phyloP scores from a whole-genome alignment of 2,113 vertebrate species.

The Xerus inauris region DNA sequence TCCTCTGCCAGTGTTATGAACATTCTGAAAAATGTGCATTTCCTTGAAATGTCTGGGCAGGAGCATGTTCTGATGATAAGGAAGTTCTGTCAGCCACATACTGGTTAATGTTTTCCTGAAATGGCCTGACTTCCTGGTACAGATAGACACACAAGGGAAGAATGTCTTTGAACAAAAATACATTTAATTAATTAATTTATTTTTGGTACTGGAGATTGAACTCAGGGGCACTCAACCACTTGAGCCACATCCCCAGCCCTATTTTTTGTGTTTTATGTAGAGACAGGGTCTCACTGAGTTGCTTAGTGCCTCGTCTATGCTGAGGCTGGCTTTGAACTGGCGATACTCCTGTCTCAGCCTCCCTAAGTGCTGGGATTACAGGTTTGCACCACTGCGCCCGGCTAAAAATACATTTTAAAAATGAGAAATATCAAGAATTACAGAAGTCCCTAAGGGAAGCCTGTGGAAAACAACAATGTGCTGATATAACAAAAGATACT shows the following conservation, averaged over 20 bases:
- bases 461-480: not conserved
- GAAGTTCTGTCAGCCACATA: constrained; percentile 44
- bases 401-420: constrained; percentile 66
- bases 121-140: constrained; percentile 1
- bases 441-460: constrained; percentile 37
- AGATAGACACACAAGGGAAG: constrained; percentile 63
- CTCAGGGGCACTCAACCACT: too few relatives aligned
- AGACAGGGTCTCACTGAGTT: too few relatives aligned
- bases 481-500: not conserved
- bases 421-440: constrained; percentile 68
- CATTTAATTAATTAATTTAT: too few relatives aligned
- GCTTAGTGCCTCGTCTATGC: too few relatives aligned
- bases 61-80: constrained; percentile 62
- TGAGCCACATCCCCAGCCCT: too few relatives aligned
- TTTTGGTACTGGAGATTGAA: too few relatives aligned
- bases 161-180: constrained; percentile 57
- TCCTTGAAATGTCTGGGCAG: constrained; percentile 39
- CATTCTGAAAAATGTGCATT: constrained; percentile 32
- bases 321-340: too few relatives aligned
- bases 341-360: too few relatives aligned
- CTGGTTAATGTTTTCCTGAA: constrained; percentile 63
- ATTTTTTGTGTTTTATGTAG: too few relatives aligned
- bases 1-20: not conserved
- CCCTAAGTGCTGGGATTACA: too few relatives aligned
- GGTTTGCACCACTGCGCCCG: too few relatives aligned